A percentile compares a stretch with the other conserved stretches of the same genome.
Conservation (phyloP, 1,140 invertebrate species). For the Caenorhabditis tropicalis region DNA sequence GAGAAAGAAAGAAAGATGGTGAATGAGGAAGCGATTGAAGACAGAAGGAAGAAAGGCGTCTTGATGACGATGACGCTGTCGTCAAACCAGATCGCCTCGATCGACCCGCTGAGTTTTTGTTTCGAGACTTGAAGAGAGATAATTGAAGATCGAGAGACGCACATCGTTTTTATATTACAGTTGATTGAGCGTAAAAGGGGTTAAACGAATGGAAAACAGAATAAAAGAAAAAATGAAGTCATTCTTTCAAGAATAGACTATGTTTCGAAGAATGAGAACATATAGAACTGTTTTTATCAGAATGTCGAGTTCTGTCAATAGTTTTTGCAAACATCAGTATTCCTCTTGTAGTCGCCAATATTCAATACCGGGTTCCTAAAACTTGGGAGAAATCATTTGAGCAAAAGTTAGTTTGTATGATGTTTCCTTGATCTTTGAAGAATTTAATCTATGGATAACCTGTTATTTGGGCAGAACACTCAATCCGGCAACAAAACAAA, state of each 20-base stretch:
- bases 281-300: neutral
- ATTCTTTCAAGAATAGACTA: neutral
- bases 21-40: slow-evolving; percentile 15
- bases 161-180: neutral
- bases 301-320: neutral
- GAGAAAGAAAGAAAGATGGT: neutral
- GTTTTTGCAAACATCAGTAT: neutral
- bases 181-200: neutral
- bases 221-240: neutral
- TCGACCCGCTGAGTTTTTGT: slow-evolving; percentile 22
- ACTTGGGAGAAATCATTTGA: too few species aligned
- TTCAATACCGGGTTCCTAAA: too few species aligned
- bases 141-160: neutral
- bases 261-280: neutral
- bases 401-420: too few species aligned
- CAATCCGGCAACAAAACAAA: too few species aligned
- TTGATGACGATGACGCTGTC: neutral
- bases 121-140: neutral
- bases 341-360: too few species aligned
- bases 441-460: too few species aligned
- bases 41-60: slow-evolving; percentile 29
- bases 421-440: too few species aligned
- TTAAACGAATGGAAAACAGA: neutral
- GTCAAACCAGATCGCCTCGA: slow-evolving; percentile 13
- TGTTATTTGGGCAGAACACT: too few species aligned